phyloP scores from a whole-genome alignment of 2,888 invertebrate species.

The Rhimphoctona megacephalus region DNA sequence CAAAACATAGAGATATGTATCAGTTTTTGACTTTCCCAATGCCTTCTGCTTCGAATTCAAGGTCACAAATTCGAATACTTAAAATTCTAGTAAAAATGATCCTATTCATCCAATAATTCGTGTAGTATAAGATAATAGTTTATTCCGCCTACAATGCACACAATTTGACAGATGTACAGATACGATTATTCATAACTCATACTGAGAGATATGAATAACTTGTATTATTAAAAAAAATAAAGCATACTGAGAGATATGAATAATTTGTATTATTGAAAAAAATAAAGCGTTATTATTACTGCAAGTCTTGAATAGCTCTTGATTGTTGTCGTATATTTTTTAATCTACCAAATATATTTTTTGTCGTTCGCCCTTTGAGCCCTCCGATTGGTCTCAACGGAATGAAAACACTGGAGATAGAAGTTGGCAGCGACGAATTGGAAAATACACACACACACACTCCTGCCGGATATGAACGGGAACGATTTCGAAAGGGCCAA shows the following conservation, averaged over 20 bases:
- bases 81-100: too few relatives aligned
- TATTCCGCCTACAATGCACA: too few relatives aligned
- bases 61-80: too few relatives aligned
- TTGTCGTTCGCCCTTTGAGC: not conserved
- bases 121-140: too few relatives aligned
- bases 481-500: constrained; percentile 58
- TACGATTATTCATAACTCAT: too few relatives aligned
- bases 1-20: too few relatives aligned
- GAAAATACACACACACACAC: not conserved
- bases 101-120: too few relatives aligned
- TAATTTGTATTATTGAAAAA: not conserved
- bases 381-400: not conserved
- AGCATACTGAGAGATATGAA: not conserved
- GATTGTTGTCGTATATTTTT: not conserved
- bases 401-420: constrained; percentile 20
- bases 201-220: too few relatives aligned
- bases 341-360: not conserved
- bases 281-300: not conserved
- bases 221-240: too few relatives aligned
- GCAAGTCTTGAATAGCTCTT: not conserved
- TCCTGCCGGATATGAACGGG: constrained; percentile 20
- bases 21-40: too few relatives aligned
- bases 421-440: constrained; percentile 19
- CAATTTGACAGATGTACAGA: too few relatives aligned
- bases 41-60: too few relatives aligned